Conservation (phyloP, 2,113 vertebrate species). For the Pelecanus crispus region DNA sequence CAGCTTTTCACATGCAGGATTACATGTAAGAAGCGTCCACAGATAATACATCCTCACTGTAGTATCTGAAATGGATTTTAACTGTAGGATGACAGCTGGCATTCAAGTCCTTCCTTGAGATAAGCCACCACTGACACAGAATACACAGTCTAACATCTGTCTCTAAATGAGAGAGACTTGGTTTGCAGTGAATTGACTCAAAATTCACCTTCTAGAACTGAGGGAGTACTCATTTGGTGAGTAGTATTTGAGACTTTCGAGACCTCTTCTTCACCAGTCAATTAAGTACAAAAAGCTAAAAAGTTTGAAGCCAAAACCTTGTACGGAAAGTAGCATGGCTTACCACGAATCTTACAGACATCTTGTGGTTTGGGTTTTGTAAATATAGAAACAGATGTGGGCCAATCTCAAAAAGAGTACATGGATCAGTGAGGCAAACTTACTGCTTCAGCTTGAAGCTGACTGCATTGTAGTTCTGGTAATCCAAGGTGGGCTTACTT, state of each 20-base stretch:
- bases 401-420: background rate
- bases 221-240: background rate
- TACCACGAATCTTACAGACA: background rate
- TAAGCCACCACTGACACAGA: conserved; percentile 2
- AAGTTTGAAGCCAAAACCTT: background rate
- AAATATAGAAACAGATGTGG: background rate
- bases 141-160: background rate
- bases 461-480: background rate
- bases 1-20: background rate
- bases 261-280: background rate
- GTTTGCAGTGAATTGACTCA: background rate
- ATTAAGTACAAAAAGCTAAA: background rate
- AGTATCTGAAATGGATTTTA: background rate
- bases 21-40: background rate
- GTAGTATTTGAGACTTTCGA: background rate
- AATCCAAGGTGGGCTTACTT: background rate
- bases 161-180: background rate
- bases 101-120: background rate
- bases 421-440: background rate
- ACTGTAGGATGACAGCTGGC: background rate
- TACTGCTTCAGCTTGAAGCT: background rate
- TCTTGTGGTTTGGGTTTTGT: background rate
- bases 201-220: background rate
- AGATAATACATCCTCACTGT: background rate
- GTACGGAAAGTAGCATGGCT: background rate